Evolutionary conservation across 2,113 vertebrate genomes (phyloP), one percentile per base, ranked within the genome.

Genomic region (Hirundichthys speculiger): DNA sequence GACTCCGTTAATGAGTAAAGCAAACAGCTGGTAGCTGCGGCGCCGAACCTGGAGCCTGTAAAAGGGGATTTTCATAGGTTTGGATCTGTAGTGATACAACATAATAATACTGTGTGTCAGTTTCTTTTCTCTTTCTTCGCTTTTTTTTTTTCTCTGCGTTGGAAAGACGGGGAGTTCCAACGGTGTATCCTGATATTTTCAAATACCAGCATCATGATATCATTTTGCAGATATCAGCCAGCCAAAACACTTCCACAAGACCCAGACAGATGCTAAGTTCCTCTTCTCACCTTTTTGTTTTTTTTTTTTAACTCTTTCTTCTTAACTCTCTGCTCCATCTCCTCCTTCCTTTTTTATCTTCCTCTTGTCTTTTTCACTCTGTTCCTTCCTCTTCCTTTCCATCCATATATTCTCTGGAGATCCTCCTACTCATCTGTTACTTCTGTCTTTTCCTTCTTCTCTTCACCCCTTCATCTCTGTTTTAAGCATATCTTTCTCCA

Each of bases 151-250:
- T 42, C 45, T 15, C 54, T 41, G 38, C 16, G n/a, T 2, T 38
- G 16, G 59, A 22, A 18, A 48, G 15, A 43, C 39, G 42, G 13
- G 42, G 34, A 42, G 30, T 22, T 68, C 13, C 40, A 43, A 0
- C 40, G 20, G 7, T 52, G 22, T 24, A n/a, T 52, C 46, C n/a
- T 20, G 49, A 60, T 60, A 46, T 57, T 56, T 49, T 38, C 5
- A 71, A 46, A 79, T 76, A 69, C 65, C 42, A 56, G 53, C 73
- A 63, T 62, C 54, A 69, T 80, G 76, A 77, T 21, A 55, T 80
- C 14, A 65, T 62, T 50, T 14, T 48, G 24, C 12, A 39, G 61
- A 62, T 54, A 18, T 52, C 41, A 43, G 3, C 2, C 45, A 52
- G 50, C 0, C 11, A n/a, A 50, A 39, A 62, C 65, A 11, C 27